Evolutionary conservation across 2,113 vertebrate genomes (phyloP).

Genomic region (Xiphophorus hellerii): DNA sequence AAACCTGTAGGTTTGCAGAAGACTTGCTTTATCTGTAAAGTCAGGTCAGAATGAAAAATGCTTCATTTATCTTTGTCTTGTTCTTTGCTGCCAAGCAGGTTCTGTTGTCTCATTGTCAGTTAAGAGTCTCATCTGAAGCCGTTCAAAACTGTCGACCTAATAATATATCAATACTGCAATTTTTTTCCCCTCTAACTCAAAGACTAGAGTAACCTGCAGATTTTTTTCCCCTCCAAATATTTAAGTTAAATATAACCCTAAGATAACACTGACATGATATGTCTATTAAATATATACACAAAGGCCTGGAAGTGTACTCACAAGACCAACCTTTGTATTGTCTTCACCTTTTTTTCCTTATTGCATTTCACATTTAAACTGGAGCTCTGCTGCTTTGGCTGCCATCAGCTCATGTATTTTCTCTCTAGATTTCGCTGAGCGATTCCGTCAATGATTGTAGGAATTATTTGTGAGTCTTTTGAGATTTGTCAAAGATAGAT

Average conservation of each 20-base stretch:
- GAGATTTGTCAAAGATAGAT: neutral
- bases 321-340: neutral
- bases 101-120: neutral
- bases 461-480: neutral
- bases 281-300: no score
- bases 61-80: neutral
- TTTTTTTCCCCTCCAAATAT: no score
- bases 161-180: no score
- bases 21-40: neutral
- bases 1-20: neutral
- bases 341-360: neutral
- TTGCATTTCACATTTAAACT: neutral
- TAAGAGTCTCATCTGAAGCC: neutral
- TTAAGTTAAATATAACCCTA: neutral
- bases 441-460: neutral
- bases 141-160: no score
- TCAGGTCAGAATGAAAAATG: neutral
- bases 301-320: neutral
- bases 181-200: no score
- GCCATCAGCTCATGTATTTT: neutral
- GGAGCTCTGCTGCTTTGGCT: neutral
- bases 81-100: no score
- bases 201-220: no score
- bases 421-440: neutral
- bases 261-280: neutral